Conservation (phyloP, 2,113 vertebrate genomes). For the Uria aalge region DNA sequence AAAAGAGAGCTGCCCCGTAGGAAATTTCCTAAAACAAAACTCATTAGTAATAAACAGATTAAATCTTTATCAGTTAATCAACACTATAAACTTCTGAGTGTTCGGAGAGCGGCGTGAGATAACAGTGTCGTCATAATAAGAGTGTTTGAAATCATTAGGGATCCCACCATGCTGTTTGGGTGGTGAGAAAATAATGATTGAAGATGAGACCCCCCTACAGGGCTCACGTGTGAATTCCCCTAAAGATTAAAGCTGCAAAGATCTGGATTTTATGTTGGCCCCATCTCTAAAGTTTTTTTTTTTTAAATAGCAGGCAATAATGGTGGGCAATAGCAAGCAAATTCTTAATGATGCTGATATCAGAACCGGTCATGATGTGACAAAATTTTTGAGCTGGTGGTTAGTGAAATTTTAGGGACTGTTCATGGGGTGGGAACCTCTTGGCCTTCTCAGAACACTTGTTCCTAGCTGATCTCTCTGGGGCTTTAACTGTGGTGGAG, state of each 20-base stretch:
- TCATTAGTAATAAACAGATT: conserved; percentile 51
- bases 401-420: not conserved
- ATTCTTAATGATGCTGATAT: not conserved
- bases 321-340: not conserved
- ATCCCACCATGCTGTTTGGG: not conserved
- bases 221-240: not conserved
- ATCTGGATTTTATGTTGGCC: not conserved
- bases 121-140: conserved; percentile 7
- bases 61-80: conserved; percentile 59
- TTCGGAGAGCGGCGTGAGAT: not conserved
- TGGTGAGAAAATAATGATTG: conserved; percentile 49
- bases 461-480: not conserved
- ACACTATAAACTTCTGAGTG: conserved; percentile 49
- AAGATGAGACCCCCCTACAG: not conserved
- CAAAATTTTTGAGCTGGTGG: not conserved
- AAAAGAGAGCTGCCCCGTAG: not conserved
- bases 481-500: not conserved
- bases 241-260: conserved; percentile 8
- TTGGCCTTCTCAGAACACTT: not conserved
- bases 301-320: not conserved
- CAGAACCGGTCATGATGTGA: not conserved
- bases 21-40: conserved; percentile 43
- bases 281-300: not conserved
- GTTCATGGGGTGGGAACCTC: not conserved
- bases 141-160: conserved; percentile 16